phyloP scores from a whole-genome alignment of 2,797 vertebrate genomes.

The Alectoris magna region DNA sequence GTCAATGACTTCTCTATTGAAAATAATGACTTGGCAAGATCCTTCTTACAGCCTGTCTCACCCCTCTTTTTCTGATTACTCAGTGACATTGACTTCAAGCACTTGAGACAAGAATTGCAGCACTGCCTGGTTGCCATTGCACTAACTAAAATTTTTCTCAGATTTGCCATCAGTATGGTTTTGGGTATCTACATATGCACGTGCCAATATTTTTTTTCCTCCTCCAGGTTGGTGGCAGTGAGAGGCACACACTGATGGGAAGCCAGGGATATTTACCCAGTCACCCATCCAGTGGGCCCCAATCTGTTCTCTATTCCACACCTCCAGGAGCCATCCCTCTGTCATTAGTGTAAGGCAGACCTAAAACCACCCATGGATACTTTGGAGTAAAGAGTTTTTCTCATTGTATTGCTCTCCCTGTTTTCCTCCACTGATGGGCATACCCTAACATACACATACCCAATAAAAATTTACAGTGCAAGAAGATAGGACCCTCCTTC shows the following conservation, averaged over 20 bases:
- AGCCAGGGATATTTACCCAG: accelerated
- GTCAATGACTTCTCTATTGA: background rate
- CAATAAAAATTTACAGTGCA: background rate
- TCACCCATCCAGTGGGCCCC: background rate
- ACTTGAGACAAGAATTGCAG: background rate
- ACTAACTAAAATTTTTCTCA: background rate
- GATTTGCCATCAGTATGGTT: background rate
- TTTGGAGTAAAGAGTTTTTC: background rate
- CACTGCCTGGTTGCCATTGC: background rate
- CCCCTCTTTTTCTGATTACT: background rate
- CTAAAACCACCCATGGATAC: background rate
- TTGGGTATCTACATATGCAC: background rate
- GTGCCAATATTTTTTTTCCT: background rate
- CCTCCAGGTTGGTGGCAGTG: accelerated
- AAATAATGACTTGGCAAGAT: background rate
- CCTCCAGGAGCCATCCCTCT: background rate
- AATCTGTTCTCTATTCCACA: background rate
- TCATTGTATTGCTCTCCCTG: background rate
- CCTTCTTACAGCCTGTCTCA: background rate
- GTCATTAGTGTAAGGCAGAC: background rate
- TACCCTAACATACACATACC: background rate
- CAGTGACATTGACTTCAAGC: background rate
- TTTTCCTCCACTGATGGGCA: background rate
- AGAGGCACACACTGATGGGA: accelerated
- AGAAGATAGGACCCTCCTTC: background rate